These are phyloP conservation scores for Tinea semifulvella DNA, from an alignment of 2,888 invertebrate genomes.

Conservation along the genomic window DNA sequence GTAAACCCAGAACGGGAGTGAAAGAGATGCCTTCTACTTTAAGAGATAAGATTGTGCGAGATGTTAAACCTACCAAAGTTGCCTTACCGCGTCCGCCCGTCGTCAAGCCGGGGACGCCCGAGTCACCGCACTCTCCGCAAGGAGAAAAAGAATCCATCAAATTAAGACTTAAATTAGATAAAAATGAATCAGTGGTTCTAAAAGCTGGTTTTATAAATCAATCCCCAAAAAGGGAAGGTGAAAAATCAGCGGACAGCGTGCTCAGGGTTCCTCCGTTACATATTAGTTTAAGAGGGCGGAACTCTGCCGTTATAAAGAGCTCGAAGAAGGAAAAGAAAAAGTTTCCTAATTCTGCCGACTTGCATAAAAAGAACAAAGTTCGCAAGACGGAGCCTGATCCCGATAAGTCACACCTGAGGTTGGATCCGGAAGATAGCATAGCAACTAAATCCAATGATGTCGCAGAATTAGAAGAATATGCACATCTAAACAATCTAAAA, in stretches of 20 bases:
- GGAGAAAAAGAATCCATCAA: conserved; percentile 79
- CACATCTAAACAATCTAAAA: conserved; percentile 49
- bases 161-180: conserved; percentile 82
- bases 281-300: conserved; percentile 84
- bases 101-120: conserved; percentile 28
- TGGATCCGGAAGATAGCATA: conserved; percentile 39
- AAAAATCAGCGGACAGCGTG: conserved; percentile 68
- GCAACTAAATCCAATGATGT: conserved; percentile 39
- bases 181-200: conserved; percentile 80
- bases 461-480: conserved; percentile 47
- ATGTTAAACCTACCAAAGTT: conserved; percentile 49
- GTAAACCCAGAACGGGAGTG: conserved; percentile 44
- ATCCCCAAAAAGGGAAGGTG: conserved; percentile 47
- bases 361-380: conserved; percentile 66
- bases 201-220: conserved; percentile 79
- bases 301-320: conserved; percentile 85
- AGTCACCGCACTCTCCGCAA: conserved; percentile 44
- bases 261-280: conserved; percentile 88
- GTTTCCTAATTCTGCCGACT: conserved; percentile 44
- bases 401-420: conserved; percentile 41
- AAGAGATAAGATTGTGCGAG: conserved; percentile 50
- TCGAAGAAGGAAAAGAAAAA: conserved; percentile 75
- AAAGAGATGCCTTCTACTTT: conserved; percentile 52
- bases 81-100: conserved; percentile 41
- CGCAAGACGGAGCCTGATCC: conserved; percentile 44